A percentile compares a stretch with the other conserved stretches of the same genome.
These are phyloP conservation scores for Euplagia quadripunctaria DNA, from an alignment of 2,888 invertebrate species.

Conservation along the genomic window DNA sequence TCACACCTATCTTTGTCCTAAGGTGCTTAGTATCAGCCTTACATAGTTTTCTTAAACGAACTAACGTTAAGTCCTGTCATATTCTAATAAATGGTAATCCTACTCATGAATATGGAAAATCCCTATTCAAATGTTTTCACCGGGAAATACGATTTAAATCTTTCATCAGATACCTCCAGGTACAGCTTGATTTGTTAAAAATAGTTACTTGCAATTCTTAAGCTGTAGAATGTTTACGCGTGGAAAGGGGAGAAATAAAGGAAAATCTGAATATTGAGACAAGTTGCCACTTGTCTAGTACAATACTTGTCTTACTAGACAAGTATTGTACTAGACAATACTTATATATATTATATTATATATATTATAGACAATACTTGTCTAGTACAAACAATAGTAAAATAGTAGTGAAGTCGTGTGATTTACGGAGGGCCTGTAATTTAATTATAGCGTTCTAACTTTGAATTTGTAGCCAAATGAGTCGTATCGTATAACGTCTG, in stretches of 20 bases:
- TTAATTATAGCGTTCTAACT: background rate
- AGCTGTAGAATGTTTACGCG: background rate
- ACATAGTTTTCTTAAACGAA: conserved; percentile 7
- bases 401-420: background rate
- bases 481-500: background rate
- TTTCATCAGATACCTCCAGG: background rate
- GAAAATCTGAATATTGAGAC: background rate
- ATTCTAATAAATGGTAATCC: conserved; percentile 9
- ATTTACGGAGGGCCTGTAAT: background rate
- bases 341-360: no score
- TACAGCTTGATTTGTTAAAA: background rate
- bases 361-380: no score
- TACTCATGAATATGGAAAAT: conserved; percentile 4
- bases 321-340: no score
- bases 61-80: background rate
- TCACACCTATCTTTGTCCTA: background rate
- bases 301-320: no score
- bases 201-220: background rate
- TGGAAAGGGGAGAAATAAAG: background rate
- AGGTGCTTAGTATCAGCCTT: background rate
- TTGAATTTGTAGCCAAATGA: no score
- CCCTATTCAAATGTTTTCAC: background rate
- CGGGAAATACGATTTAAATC: background rate
- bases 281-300: no score
- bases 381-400: no score